Conservation (phyloP, 2,113 vertebrate genomes). For the Elephas maximus region DNA sequence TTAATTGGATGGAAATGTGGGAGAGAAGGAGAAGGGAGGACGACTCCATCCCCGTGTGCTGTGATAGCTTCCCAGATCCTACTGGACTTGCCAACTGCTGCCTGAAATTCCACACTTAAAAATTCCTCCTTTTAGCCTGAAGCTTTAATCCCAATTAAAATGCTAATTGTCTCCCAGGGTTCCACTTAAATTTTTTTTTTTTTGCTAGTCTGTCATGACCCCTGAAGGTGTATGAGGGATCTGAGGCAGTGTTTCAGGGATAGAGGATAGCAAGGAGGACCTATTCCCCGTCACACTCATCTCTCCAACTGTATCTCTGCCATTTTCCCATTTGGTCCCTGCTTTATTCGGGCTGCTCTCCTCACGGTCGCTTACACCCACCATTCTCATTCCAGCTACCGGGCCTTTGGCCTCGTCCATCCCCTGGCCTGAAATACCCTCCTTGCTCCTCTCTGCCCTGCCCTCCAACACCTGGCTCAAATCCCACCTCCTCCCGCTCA, state of each 20-base stretch:
- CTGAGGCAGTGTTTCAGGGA: background rate
- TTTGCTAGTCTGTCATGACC: constrained; percentile 48
- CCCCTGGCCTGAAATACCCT: background rate
- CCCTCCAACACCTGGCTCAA: background rate
- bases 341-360: background rate
- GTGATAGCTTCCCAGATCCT: background rate
- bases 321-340: too few relatives aligned
- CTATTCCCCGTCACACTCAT: rapidly evolving
- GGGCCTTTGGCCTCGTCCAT: background rate
- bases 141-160: constrained; percentile 79
- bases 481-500: background rate
- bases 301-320: rapidly evolving
- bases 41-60: background rate
- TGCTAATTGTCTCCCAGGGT: constrained; percentile 75
- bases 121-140: background rate
- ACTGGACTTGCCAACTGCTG: constrained; percentile 17
- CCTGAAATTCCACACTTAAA: constrained; percentile 14
- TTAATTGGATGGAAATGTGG: background rate
- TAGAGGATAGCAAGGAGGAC: background rate
- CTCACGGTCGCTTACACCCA: rapidly evolving
- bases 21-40: background rate
- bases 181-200: constrained; percentile 1
- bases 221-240: background rate
- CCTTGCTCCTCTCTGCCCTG: background rate
- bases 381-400: background rate